Evolutionary conservation across 1,140 invertebrate genomes (phyloP), one percentile per base, ranked within the genome.

Genomic region (Diabrotica undecimpunctata): DNA sequence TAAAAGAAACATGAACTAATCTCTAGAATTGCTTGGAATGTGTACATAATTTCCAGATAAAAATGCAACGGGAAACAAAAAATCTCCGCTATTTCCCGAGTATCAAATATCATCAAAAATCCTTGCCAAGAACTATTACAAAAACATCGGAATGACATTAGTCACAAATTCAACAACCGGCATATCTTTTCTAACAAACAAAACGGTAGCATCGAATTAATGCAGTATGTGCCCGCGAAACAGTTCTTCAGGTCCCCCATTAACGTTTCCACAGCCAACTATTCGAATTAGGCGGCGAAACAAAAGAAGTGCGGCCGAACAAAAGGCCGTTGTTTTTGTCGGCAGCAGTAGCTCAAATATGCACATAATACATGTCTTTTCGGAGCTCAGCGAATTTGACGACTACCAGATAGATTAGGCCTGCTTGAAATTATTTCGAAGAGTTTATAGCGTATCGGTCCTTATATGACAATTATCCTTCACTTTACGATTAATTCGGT

Each of bases 251-350:
- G 61, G 61, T 46, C 61, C 61, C 61, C 61, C 61, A 62, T 62
- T 62, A 62, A 62, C 51, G 58, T 60, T 60, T 60, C 58, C 58
- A 51, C 25, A 36, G 61, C 53, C 61, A 39, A 54, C 61, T 54
- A 62, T 62, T 54, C 51, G 61, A 62, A 62, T 62, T 62, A 62
- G 61, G 61, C 61, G 61, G 61, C 61, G 51, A 62, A 62, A 62
- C 61, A 62, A 62, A 62, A 62, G 61, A 62, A 62, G 61, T 62
- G 61, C 61, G 61, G 61, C 61, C 61, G 51, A 38, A 62, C 61
- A 62, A 62, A 62, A 62, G 61, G 54, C 61, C 36, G 38, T 54
- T 51, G 61, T 62, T 62, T 62, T 62, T 62, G 61, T 62, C 61
- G 61, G 61, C 51, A 50, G 39, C 61, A 54, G 61, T 54, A 36